phyloP scores from a whole-genome alignment of 2,797 vertebrate species.

The Danio aesculapii region DNA sequence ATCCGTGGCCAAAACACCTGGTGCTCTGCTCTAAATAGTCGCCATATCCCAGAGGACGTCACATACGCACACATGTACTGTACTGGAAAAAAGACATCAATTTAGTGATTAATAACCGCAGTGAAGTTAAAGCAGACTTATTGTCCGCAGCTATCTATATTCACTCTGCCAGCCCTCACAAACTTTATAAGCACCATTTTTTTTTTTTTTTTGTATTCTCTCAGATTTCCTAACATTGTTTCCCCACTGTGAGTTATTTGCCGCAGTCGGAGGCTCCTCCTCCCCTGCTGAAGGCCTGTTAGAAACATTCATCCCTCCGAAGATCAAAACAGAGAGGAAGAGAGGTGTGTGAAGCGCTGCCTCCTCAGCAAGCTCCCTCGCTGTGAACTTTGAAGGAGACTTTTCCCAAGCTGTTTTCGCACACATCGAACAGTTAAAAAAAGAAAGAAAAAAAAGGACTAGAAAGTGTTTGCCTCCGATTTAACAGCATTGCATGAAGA shows the following conservation, averaged over 20 bases:
- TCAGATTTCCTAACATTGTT: constrained; percentile 50
- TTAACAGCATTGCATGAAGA: constrained; percentile 39
- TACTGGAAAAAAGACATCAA: constrained; percentile 14
- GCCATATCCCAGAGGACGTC: constrained; percentile 58
- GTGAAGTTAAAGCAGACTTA: background rate
- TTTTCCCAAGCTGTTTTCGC: constrained; percentile 71
- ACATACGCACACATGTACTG: background rate
- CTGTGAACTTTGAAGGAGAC: constrained; percentile 80
- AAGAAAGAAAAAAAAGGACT: constrained; percentile 63
- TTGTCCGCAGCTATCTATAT: constrained; percentile 11
- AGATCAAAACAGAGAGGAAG: constrained; percentile 79
- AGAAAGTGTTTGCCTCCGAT: constrained; percentile 58
- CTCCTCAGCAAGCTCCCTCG: constrained; percentile 73
- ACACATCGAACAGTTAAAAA: constrained; percentile 60
- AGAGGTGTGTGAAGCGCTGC: constrained; percentile 64
- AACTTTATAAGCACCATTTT: constrained; percentile 50
- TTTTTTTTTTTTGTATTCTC: constrained; percentile 70
- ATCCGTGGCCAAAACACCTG: constrained; percentile 75
- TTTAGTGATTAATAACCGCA: constrained; percentile 46
- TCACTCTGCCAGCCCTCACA: background rate
- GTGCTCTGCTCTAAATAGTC: constrained; percentile 72
- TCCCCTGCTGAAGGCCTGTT: constrained; percentile 49
- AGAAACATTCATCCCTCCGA: constrained; percentile 67
- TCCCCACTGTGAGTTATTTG: constrained; percentile 71
- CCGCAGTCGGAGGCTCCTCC: constrained; percentile 64